phyloP scores from a whole-genome alignment of 2,113 vertebrate genomes.

The Lota lota region DNA sequence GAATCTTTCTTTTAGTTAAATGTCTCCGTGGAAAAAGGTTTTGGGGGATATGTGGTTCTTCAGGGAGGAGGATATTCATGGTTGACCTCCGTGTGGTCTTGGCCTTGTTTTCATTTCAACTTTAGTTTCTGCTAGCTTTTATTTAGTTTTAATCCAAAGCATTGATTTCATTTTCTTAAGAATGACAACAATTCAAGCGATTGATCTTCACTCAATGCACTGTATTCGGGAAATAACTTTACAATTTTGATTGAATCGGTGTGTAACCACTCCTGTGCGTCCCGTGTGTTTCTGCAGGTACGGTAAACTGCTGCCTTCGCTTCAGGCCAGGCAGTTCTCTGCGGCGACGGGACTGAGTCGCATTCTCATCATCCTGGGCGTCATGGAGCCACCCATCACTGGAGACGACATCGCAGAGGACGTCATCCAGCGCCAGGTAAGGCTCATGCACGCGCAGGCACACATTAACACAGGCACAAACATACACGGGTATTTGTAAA shows the following conservation, averaged over 20 bases:
- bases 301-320: constrained; percentile 67
- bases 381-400: constrained; percentile 62
- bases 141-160: not conserved
- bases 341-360: constrained; percentile 76
- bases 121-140: not conserved
- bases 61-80: constrained; percentile 12
- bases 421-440: constrained; percentile 74
- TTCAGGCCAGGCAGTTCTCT: constrained; percentile 75
- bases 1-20: constrained; percentile 57
- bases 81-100: constrained; percentile 3
- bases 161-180: too few relatives aligned
- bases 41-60: constrained; percentile 29
- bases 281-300: constrained; percentile 63
- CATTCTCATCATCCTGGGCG: constrained; percentile 74
- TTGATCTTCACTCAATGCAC: too few relatives aligned
- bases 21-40: constrained; percentile 47
- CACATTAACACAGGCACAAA: constrained; percentile 1
- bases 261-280: not conserved
- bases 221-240: too few relatives aligned
- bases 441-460: constrained; percentile 15
- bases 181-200: too few relatives aligned
- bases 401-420: constrained; percentile 68
- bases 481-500: not conserved
- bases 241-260: too few relatives aligned
- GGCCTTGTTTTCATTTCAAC: not conserved